Percentiles rank a stretch among this genome's conserved stretches.
These are phyloP conservation scores for Capreolus pygargus DNA, from an alignment of 2,113 vertebrate species.

Conservation along the genomic window DNA sequence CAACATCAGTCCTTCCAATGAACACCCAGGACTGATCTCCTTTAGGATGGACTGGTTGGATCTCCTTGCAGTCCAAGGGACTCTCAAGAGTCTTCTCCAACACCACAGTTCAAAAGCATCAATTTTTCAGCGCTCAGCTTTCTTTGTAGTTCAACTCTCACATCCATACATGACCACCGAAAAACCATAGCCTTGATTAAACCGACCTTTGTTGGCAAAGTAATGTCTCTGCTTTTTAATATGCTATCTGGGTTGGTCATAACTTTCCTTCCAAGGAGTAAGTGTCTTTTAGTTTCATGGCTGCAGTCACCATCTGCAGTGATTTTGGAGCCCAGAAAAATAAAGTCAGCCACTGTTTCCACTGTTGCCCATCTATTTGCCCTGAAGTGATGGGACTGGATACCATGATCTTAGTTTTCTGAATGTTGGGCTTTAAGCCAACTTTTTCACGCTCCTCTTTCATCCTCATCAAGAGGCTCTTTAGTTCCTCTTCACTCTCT, in stretches of 20 bases:
- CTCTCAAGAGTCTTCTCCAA: neutral
- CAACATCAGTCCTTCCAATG: neutral
- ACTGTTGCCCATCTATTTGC: neutral
- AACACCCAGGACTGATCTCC: neutral
- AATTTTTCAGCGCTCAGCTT: accelerated
- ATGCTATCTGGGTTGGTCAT: neutral
- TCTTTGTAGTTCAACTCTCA: neutral
- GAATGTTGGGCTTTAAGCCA: neutral
- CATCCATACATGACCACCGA: neutral
- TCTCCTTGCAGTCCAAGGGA: neutral
- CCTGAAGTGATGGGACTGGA: neutral
- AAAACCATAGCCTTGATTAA: neutral
- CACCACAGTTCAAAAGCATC: neutral
- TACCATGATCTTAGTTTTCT: neutral
- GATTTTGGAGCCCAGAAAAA: neutral
- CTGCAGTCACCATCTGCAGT: neutral
- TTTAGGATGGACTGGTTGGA: neutral
- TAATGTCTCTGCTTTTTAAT: neutral
- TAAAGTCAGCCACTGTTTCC: neutral
- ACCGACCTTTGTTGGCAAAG: accelerated
- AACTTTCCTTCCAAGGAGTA: neutral
- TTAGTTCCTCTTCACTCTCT: neutral
- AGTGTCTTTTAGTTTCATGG: neutral
- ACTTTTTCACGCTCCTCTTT: neutral
- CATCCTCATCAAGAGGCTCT: neutral